phyloP scores from a whole-genome alignment of 1,140 invertebrate genomes.

The Asobara japonica region DNA sequence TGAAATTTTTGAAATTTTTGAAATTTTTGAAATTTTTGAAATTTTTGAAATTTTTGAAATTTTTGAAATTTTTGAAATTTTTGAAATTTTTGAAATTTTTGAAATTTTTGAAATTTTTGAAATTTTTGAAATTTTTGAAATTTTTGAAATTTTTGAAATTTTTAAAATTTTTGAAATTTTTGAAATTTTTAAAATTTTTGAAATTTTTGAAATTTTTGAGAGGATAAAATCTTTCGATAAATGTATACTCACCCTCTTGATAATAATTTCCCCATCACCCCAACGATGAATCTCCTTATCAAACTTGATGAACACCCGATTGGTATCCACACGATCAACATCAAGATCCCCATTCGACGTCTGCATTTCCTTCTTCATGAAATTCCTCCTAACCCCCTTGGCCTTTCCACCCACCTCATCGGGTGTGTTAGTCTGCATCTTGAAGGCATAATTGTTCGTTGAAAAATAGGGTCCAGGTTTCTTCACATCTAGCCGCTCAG shows the following conservation, averaged over 20 bases:
- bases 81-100: too few species aligned
- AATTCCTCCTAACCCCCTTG: slow-evolving; percentile 20
- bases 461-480: slow-evolving; percentile 87
- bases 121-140: too few species aligned
- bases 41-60: too few species aligned
- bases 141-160: too few species aligned
- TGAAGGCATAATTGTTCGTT: slow-evolving; percentile 70
- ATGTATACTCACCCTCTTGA: slow-evolving; percentile 44
- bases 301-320: slow-evolving; percentile 76
- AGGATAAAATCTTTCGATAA: not conserved
- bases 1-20: too few species aligned
- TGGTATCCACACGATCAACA: slow-evolving; percentile 72
- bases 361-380: slow-evolving; percentile 64
- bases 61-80: too few species aligned
- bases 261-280: slow-evolving; percentile 54
- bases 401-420: slow-evolving; percentile 6
- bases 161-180: too few species aligned
- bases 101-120: too few species aligned
- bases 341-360: not conserved
- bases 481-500: slow-evolving; percentile 91
- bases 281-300: slow-evolving; percentile 64
- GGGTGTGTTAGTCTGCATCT: slow-evolving; percentile 45
- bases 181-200: too few species aligned
- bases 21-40: too few species aligned
- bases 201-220: not conserved